Evolutionary conservation across 1,140 invertebrate genomes (phyloP).

Genomic region (Venturia canescens): DNA sequence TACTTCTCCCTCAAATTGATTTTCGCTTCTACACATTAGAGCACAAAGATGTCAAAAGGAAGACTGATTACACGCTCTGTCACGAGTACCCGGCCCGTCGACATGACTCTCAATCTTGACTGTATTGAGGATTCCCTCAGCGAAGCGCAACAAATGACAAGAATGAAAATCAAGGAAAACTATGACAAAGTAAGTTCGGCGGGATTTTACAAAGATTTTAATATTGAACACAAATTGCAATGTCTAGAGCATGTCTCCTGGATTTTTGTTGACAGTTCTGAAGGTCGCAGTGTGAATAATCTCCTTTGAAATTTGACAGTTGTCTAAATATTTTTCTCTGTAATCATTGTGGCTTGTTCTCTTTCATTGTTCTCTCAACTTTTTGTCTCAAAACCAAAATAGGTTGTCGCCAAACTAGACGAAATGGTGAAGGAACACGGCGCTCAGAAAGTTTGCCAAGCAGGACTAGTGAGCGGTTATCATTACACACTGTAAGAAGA

Average conservation of each 20-base stretch:
- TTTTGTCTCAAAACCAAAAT: background rate
- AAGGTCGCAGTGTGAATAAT: no score
- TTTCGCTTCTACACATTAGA: background rate
- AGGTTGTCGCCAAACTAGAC: conserved; percentile 68
- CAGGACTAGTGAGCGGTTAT: conserved; percentile 68
- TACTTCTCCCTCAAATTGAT: background rate
- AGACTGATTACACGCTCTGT: conserved; percentile 64
- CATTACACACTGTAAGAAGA: conserved; percentile 70
- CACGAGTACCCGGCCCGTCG: conserved; percentile 59
- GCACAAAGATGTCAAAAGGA: conserved; percentile 58
- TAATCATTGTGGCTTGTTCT: background rate
- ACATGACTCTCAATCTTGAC: conserved; percentile 81
- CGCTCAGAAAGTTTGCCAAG: conserved; percentile 69
- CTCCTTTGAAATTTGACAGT: no score
- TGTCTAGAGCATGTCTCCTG: no score
- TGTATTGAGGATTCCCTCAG: conserved; percentile 83
- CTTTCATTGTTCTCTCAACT: background rate
- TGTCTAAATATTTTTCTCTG: no score
- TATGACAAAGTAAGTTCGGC: conserved; percentile 60
- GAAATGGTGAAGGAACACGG: conserved; percentile 72
- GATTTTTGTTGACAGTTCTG: no score
- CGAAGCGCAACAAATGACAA: conserved; percentile 79
- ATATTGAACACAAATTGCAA: no score
- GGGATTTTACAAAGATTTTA: background rate
- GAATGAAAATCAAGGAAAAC: conserved; percentile 77